Evolutionary conservation across 2,113 vertebrate genomes (phyloP).

Genomic region (Pterophyllum scalare): DNA sequence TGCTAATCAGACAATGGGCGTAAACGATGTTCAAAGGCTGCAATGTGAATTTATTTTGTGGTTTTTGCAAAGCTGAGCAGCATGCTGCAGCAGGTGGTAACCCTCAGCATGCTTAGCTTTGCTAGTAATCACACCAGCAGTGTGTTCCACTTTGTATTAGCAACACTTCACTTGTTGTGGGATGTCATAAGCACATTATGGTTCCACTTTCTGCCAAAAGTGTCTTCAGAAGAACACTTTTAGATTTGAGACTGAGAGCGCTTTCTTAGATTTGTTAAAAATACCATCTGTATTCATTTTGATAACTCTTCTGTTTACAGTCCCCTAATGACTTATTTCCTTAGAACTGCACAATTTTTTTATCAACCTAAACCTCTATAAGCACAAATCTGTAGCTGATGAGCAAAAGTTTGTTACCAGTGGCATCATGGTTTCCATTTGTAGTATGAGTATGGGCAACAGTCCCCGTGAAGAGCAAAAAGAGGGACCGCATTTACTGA

Average conservation of each 20-base stretch:
- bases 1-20: conserved; percentile 46
- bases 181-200: conserved; percentile 32
- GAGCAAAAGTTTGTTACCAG: neutral
- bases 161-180: conserved; percentile 36
- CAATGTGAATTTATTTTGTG: neutral
- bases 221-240: neutral
- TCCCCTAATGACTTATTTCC: neutral
- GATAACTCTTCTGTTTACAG: neutral
- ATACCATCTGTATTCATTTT: neutral
- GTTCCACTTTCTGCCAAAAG: neutral
- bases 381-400: neutral
- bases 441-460: neutral
- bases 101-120: conserved; percentile 12
- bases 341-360: neutral
- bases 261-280: conserved; percentile 5
- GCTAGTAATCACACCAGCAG: conserved; percentile 8
- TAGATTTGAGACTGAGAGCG: neutral
- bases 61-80: conserved; percentile 37
- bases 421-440: neutral
- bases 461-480: neutral
- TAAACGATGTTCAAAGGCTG: neutral
- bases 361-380: neutral
- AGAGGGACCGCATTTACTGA: neutral
- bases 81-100: conserved; percentile 36
- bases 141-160: neutral